Percentiles rank a stretch among this genome's conserved stretches.
Evolutionary conservation across 2,113 vertebrate genomes (phyloP).

Genomic region (Colinus virginianus): DNA sequence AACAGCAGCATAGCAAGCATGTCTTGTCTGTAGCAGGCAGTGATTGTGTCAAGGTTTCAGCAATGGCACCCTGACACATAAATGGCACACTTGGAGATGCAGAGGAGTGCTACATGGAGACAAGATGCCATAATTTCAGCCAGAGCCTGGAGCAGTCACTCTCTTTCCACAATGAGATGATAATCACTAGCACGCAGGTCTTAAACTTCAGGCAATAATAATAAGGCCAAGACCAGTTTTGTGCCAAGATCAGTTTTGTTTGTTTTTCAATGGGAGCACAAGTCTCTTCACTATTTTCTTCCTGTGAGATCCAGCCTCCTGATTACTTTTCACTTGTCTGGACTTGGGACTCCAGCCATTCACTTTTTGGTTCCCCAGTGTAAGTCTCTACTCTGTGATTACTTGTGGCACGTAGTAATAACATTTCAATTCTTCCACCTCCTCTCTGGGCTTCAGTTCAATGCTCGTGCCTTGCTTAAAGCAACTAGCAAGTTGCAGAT

Average conservation of each 20-base stretch:
- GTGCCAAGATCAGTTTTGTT: constrained; percentile 53
- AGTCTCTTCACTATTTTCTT: constrained; percentile 27
- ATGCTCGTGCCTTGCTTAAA: constrained; percentile 31
- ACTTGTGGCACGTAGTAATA: not conserved
- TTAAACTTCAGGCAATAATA: constrained; percentile 30
- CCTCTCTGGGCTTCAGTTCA: constrained; percentile 44
- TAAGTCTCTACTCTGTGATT: constrained; percentile 20
- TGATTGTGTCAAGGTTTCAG: not conserved
- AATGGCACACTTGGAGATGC: not conserved
- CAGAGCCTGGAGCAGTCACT: constrained; percentile 14
- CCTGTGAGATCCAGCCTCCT: constrained; percentile 23
- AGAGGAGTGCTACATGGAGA: not conserved
- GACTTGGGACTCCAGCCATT: constrained; percentile 40
- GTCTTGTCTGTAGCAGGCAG: not conserved
- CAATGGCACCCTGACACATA: not conserved
- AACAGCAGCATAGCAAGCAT: constrained; percentile 3
- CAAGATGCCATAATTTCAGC: constrained; percentile 1
- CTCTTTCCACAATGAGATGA: constrained; percentile 2
- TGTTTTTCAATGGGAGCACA: constrained; percentile 29
- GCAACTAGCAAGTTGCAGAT: constrained; percentile 37
- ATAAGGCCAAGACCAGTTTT: constrained; percentile 1
- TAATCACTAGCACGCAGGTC: constrained; percentile 28
- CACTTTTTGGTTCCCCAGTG: not conserved
- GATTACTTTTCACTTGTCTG: constrained; percentile 56
- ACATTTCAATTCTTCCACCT: constrained; percentile 28